A percentile compares a stretch with the other conserved stretches of the same genome.
Evolutionary conservation across 2,888 invertebrate genomes (phyloP).

Genomic region (Agonopterix heracliana): DNA sequence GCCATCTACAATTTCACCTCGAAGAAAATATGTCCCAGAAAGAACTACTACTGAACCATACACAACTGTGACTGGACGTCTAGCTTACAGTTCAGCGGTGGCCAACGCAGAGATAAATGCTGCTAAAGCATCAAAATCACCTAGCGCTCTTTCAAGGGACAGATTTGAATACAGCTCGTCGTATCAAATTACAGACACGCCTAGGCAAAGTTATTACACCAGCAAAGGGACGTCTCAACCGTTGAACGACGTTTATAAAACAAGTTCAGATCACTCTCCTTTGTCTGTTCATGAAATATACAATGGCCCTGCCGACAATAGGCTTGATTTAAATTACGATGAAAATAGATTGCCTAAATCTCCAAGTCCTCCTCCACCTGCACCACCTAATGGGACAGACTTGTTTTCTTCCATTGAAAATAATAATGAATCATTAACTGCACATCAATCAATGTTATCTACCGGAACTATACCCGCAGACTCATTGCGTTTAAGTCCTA

Average conservation of each 20-base stretch:
- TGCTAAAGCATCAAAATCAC: slow-evolving; percentile 68
- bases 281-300: slow-evolving; percentile 79
- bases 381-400: slow-evolving; percentile 80
- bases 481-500: slow-evolving; percentile 78
- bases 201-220: slow-evolving; percentile 55
- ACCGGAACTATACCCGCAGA: slow-evolving; percentile 48
- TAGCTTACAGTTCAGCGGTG: slow-evolving; percentile 81
- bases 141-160: slow-evolving; percentile 73
- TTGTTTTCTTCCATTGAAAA: slow-evolving; percentile 64
- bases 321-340: slow-evolving; percentile 65
- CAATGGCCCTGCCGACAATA: slow-evolving; percentile 69
- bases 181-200: slow-evolving; percentile 60
- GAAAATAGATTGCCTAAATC: slow-evolving; percentile 70
- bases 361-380: slow-evolving; percentile 88
- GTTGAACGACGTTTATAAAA: slow-evolving; percentile 71
- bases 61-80: slow-evolving; percentile 78
- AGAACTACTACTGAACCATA: slow-evolving; percentile 78
- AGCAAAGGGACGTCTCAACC: slow-evolving; percentile 51
- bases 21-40: slow-evolving; percentile 74
- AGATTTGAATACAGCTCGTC: slow-evolving; percentile 76
- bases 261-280: slow-evolving; percentile 76
- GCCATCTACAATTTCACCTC: slow-evolving; percentile 74
- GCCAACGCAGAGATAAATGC: slow-evolving; percentile 78
- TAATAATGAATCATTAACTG: slow-evolving; percentile 39
- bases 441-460: slow-evolving; percentile 49